phyloP scores from a whole-genome alignment of 2,797 vertebrate genomes.

The Poecilia wingei region DNA sequence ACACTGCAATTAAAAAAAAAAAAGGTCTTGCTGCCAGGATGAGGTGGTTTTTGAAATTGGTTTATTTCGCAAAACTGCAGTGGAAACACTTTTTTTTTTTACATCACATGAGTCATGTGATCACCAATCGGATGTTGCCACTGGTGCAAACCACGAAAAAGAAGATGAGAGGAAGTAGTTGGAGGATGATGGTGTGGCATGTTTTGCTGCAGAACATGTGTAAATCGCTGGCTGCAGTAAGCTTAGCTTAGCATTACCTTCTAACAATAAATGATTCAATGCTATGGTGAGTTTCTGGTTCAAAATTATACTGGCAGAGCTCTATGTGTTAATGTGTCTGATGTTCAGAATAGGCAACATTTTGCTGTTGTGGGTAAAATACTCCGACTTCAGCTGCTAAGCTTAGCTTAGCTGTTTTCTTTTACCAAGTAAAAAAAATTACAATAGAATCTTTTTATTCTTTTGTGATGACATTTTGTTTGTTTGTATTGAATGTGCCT shows the following conservation, averaged over 20 bases:
- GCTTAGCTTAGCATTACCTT: background rate
- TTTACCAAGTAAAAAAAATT: background rate
- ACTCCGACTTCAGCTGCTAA: background rate
- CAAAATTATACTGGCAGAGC: background rate
- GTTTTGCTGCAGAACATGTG: background rate
- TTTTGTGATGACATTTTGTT: background rate
- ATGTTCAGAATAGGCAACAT: background rate
- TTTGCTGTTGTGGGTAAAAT: background rate
- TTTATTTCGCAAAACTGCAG: too few relatives aligned
- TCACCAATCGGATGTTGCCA: too few relatives aligned
- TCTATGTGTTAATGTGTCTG: background rate
- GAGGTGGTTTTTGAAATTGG: too few relatives aligned
- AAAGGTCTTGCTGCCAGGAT: too few relatives aligned
- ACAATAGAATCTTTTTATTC: background rate
- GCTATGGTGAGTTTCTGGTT: background rate
- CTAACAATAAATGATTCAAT: background rate
- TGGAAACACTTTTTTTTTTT: too few relatives aligned
- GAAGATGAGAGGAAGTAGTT: too few relatives aligned
- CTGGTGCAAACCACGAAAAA: too few relatives aligned
- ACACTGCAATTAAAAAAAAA: too few relatives aligned
- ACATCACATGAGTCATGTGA: too few relatives aligned
- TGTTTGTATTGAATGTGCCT: background rate
- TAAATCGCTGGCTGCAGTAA: background rate
- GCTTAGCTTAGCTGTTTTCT: background rate
- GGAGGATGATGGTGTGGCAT: too few relatives aligned